A percentile compares a stretch with the other conserved stretches of the same genome.
These are phyloP conservation scores for Alligator mississippiensis DNA, from an alignment of 2,113 vertebrate genomes.

Conservation along the genomic window DNA sequence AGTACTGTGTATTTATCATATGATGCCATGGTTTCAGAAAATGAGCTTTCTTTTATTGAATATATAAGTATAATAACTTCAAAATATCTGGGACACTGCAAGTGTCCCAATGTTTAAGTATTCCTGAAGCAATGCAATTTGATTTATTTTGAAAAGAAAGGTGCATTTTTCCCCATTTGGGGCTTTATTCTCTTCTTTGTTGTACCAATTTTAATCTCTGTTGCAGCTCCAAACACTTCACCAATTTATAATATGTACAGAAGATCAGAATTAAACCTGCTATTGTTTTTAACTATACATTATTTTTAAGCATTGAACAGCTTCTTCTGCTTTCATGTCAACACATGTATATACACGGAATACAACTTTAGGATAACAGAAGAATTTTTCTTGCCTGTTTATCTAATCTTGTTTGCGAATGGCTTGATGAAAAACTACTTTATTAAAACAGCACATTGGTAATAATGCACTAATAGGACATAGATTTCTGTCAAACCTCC, in stretches of 20 bases:
- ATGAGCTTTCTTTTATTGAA: background rate
- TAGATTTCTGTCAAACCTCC: background rate
- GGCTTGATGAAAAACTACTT: background rate
- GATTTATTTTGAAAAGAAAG: background rate
- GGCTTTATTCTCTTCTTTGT: background rate
- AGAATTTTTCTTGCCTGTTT: background rate
- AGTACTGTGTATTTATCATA: background rate
- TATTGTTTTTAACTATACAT: fast-evolving
- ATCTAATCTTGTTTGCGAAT: background rate
- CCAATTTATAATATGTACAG: background rate
- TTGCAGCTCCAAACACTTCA: background rate
- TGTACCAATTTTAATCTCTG: background rate
- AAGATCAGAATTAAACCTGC: background rate
- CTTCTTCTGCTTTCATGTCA: background rate
- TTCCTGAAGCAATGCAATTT: background rate
- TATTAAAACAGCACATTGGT: background rate
- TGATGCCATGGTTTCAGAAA: background rate
- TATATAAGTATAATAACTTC: background rate
- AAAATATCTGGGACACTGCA: background rate
- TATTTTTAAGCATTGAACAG: background rate
- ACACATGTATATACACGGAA: background rate
- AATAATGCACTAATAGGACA: background rate
- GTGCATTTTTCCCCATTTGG: background rate
- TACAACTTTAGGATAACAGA: background rate
- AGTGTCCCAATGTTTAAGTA: too few relatives aligned